Percentiles rank a stretch among this genome's conserved stretches.
These are phyloP conservation scores for Momotus momota DNA, from an alignment of 2,797 vertebrate species.

Conservation along the genomic window DNA sequence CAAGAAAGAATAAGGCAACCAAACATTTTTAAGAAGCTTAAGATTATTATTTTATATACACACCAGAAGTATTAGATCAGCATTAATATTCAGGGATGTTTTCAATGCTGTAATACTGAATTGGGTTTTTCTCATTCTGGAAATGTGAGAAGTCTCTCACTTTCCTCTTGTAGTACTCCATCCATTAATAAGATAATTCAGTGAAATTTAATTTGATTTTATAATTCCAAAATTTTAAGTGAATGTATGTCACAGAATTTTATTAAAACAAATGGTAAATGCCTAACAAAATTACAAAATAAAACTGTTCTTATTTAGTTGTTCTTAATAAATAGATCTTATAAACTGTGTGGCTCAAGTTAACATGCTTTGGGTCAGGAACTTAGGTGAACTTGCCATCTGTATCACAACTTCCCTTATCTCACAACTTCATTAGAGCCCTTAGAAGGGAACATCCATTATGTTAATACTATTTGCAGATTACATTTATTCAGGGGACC, in stretches of 20 bases:
- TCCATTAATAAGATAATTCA: neutral
- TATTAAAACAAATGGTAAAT: neutral
- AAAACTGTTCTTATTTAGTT: neutral
- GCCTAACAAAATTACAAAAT: neutral
- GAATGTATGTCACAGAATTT: neutral
- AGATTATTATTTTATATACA: neutral
- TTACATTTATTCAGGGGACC: neutral
- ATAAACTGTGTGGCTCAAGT: neutral
- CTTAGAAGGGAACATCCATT: neutral
- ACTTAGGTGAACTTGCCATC: neutral
- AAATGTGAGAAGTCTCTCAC: neutral
- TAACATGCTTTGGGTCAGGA: neutral
- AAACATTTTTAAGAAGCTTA: neutral
- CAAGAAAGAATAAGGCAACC: neutral
- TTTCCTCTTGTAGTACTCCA: neutral
- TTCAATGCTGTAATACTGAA: neutral
- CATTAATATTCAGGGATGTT: neutral
- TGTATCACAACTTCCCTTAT: neutral
- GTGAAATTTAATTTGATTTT: neutral
- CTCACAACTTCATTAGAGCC: neutral
- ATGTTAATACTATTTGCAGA: neutral
- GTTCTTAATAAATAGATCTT: neutral
- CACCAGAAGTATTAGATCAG: neutral
- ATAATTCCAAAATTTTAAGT: neutral
- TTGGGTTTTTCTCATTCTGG: neutral